Evolutionary conservation across 2,888 invertebrate genomes (phyloP).

Genomic region (Nomada hirtipes): DNA sequence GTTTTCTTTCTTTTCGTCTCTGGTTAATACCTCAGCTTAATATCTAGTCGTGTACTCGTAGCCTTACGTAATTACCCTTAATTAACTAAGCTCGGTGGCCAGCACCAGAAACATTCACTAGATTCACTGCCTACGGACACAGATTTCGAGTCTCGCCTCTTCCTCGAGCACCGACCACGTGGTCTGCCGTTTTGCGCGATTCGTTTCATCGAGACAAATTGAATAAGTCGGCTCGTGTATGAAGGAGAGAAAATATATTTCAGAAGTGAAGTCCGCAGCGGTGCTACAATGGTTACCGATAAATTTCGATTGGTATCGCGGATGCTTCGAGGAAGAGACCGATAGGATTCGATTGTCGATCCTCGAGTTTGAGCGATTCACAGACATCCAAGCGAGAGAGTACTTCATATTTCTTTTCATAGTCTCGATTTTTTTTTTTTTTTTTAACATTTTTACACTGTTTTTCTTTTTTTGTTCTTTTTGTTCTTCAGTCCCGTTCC

Average conservation of each 20-base stretch:
- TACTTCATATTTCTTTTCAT: constrained; percentile 48
- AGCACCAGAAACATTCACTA: constrained; percentile 83
- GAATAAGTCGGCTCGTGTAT: too few relatives aligned
- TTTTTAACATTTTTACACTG: constrained; percentile 35
- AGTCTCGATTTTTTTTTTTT: constrained; percentile 44
- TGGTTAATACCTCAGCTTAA: constrained; percentile 68
- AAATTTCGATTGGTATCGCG: background rate
- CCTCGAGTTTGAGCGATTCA: constrained; percentile 71
- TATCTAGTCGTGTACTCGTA: constrained; percentile 67
- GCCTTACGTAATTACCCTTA: constrained; percentile 72
- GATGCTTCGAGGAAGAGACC: constrained; percentile 21
- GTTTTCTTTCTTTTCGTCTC: constrained; percentile 33
- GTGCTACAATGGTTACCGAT: background rate
- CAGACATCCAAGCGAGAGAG: constrained; percentile 71
- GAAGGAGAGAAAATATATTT: background rate
- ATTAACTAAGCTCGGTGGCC: constrained; percentile 82
- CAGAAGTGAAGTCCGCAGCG: background rate
- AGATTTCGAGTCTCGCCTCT: constrained; percentile 79
- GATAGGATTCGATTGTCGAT: constrained; percentile 26
- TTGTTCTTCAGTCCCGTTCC: constrained; percentile 32
- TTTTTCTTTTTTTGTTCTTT: constrained; percentile 44
- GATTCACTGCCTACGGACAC: constrained; percentile 83
- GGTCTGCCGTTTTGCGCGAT: background rate
- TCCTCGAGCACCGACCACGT: constrained; percentile 51
- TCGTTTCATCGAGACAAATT: background rate